A percentile compares a stretch with the other conserved stretches of the same genome.
These are phyloP conservation scores for Platycercus adscitus DNA, from an alignment of 2,113 vertebrate species.

Conservation along the genomic window DNA sequence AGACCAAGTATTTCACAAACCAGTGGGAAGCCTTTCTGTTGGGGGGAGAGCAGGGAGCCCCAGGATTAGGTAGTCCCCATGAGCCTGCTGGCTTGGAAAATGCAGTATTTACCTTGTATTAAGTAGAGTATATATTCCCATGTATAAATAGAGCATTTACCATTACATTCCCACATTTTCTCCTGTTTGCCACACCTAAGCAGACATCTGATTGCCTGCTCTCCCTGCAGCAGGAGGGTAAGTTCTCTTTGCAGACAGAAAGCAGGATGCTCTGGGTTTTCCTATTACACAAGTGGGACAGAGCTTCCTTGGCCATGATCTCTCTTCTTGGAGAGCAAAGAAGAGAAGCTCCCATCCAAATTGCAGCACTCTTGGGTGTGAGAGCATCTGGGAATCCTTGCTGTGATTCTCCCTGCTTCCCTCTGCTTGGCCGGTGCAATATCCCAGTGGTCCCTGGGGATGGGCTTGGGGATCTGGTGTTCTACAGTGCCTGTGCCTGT, in stretches of 20 bases:
- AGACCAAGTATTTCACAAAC: not conserved
- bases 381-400: not conserved
- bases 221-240: not conserved
- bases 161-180: not conserved
- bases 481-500: not conserved
- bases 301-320: not conserved
- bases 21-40: not conserved
- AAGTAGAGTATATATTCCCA: not conserved
- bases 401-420: not conserved
- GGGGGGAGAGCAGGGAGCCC: not conserved
- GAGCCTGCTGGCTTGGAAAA: not conserved
- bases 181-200: not conserved
- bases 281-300: not conserved
- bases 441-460: not conserved
- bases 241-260: not conserved
- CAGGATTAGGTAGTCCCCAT: not conserved
- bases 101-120: rapidly evolving
- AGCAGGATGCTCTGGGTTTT: not conserved
- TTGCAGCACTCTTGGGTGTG: not conserved
- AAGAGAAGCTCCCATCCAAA: not conserved
- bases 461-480: not conserved
- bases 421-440: not conserved
- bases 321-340: not conserved
- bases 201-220: not conserved
- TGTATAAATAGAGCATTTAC: not conserved